Evolutionary conservation across 2,113 vertebrate species (phyloP).

Genomic region (Platichthys flesus): DNA sequence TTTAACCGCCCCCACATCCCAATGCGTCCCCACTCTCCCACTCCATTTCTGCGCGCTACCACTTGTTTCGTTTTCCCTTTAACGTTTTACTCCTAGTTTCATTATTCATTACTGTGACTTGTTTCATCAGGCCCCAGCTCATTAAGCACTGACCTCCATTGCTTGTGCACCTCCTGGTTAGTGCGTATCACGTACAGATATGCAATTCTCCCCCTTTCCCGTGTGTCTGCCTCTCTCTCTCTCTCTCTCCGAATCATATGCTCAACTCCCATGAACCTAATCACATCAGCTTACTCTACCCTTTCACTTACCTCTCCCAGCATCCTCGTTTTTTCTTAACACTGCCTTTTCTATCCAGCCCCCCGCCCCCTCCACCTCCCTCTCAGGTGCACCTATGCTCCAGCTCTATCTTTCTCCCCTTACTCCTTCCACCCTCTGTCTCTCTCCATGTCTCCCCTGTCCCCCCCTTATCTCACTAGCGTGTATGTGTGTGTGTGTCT

Average conservation of each 20-base stretch:
- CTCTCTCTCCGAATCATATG: constrained; percentile 33
- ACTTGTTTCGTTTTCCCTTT: constrained; percentile 41
- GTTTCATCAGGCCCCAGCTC: constrained; percentile 66
- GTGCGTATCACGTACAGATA: constrained; percentile 20
- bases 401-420: constrained; percentile 54
- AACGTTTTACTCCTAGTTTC: constrained; percentile 55
- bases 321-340: constrained; percentile 56
- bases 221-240: neutral
- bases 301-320: constrained; percentile 42
- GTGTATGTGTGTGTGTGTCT: constrained; percentile 75
- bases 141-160: constrained; percentile 62
- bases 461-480: constrained; percentile 80
- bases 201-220: neutral
- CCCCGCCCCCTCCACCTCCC: constrained; percentile 23
- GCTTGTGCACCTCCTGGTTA: constrained; percentile 48
- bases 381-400: constrained; percentile 55
- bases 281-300: constrained; percentile 18
- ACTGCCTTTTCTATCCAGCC: constrained; percentile 51
- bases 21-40: constrained; percentile 5
- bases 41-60: constrained; percentile 16
- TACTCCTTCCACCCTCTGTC: constrained; percentile 66
- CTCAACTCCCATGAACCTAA: constrained; percentile 36
- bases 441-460: constrained; percentile 71
- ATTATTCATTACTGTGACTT: constrained; percentile 67
- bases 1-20: constrained; percentile 3